Conservation (phyloP, 2,797 vertebrate species). For the Thaleichthys pacificus region DNA sequence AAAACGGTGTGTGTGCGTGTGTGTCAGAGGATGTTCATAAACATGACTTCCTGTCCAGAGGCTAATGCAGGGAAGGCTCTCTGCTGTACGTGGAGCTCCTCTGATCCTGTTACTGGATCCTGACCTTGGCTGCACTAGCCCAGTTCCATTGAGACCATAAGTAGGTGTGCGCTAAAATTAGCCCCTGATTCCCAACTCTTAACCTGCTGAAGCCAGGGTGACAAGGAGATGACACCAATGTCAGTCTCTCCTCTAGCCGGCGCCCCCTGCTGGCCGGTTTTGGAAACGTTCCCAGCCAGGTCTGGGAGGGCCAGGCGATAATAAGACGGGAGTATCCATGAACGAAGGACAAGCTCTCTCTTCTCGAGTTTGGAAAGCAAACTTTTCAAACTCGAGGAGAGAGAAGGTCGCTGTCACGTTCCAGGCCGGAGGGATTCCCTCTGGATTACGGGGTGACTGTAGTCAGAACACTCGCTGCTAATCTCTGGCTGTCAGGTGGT, state of each 20-base stretch:
- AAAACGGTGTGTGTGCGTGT: not conserved
- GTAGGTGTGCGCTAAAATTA: constrained; percentile 75
- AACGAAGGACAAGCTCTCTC: not conserved
- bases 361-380: not conserved
- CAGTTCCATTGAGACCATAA: constrained; percentile 68
- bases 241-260: constrained; percentile 38
- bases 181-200: constrained; percentile 70
- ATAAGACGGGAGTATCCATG: not conserved
- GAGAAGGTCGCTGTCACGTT: constrained; percentile 41
- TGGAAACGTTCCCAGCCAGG: too few species aligned
- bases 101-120: constrained; percentile 77
- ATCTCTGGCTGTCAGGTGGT: constrained; percentile 44
- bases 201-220: constrained; percentile 43
- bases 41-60: constrained; percentile 38
- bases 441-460: constrained; percentile 61
- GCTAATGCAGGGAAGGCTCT: not conserved
- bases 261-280: not conserved
- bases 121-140: constrained; percentile 70
- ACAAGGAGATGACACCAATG: constrained; percentile 39
- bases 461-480: constrained; percentile 53
- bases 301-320: not conserved
- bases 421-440: constrained; percentile 56
- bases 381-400: too few species aligned
- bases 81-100: constrained; percentile 14
- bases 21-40: not conserved